phyloP scores from a whole-genome alignment of 2,888 invertebrate species.

The Noctua fimbriata region DNA sequence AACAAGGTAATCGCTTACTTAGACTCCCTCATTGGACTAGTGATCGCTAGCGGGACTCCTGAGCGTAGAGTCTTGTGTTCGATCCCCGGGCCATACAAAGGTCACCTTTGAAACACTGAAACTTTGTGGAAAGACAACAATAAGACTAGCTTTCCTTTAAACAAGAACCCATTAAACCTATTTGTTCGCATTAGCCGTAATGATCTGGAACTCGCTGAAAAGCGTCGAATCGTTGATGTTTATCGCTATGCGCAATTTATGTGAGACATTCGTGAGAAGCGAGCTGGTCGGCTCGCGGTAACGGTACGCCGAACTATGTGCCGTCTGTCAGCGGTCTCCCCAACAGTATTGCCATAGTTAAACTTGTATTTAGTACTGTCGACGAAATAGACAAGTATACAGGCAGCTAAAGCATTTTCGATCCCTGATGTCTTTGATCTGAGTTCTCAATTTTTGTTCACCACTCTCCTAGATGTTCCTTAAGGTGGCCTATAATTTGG shows the following conservation, averaged over 20 bases:
- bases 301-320: slow-evolving; percentile 56
- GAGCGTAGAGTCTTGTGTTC: neutral
- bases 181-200: slow-evolving; percentile 45
- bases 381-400: neutral
- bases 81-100: neutral
- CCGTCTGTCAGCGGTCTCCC: slow-evolving; percentile 34
- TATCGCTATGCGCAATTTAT: slow-evolving; percentile 58
- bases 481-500: neutral
- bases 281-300: slow-evolving; percentile 38
- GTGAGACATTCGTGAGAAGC: slow-evolving; percentile 58
- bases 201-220: slow-evolving; percentile 50
- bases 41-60: neutral
- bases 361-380: slow-evolving; percentile 16
- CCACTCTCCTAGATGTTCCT: neutral
- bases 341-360: slow-evolving; percentile 30
- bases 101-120: neutral
- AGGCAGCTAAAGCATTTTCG: neutral
- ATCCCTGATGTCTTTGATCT: neutral
- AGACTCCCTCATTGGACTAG: neutral
- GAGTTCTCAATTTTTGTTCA: neutral
- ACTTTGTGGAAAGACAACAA: neutral
- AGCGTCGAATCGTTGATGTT: slow-evolving; percentile 49
- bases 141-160: neutral
- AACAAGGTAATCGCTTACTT: neutral
- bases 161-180: neutral